Evolutionary conservation across 2,888 invertebrate genomes (phyloP).

Genomic region (Chydorus sphaericus): DNA sequence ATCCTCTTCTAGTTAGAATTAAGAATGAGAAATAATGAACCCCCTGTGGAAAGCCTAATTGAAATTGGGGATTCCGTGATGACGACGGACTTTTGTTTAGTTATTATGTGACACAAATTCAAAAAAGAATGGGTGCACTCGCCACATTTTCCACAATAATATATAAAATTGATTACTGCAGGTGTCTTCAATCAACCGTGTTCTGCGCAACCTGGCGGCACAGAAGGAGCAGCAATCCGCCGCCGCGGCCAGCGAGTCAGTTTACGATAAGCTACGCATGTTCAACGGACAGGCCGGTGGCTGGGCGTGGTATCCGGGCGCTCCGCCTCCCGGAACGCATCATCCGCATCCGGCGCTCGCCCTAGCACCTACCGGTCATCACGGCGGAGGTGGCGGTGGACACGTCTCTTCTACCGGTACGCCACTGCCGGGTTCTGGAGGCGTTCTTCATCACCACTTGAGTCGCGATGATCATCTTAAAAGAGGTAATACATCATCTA

Average conservation of each 20-base stretch:
- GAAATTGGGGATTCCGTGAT: too few relatives aligned
- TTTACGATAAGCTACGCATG: constrained; percentile 88
- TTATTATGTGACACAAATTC: too few relatives aligned
- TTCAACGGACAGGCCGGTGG: constrained; percentile 78
- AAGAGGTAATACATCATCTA: constrained; percentile 48
- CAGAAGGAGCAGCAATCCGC: constrained; percentile 70
- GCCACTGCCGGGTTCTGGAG: constrained; percentile 27
- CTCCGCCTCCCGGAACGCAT: constrained; percentile 59
- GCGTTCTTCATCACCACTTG: too few relatives aligned
- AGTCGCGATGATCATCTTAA: constrained; percentile 55
- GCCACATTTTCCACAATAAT: neutral
- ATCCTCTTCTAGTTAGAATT: too few relatives aligned
- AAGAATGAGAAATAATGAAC: too few relatives aligned
- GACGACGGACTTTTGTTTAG: too few relatives aligned
- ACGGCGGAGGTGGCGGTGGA: too few relatives aligned
- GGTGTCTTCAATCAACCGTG: constrained; percentile 97
- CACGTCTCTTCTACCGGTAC: constrained; percentile 27
- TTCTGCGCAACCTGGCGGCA: constrained; percentile 84
- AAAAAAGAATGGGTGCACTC: too few relatives aligned
- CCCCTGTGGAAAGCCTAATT: too few relatives aligned
- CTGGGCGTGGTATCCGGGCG: constrained; percentile 74
- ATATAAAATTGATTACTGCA: constrained; percentile 30
- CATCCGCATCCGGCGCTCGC: constrained; percentile 44
- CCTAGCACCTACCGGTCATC: constrained; percentile 38
- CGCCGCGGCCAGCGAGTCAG: constrained; percentile 62